These are phyloP conservation scores for Drosophila ustulata DNA, from an alignment of 2,888 invertebrate species.

Conservation along the genomic window DNA sequence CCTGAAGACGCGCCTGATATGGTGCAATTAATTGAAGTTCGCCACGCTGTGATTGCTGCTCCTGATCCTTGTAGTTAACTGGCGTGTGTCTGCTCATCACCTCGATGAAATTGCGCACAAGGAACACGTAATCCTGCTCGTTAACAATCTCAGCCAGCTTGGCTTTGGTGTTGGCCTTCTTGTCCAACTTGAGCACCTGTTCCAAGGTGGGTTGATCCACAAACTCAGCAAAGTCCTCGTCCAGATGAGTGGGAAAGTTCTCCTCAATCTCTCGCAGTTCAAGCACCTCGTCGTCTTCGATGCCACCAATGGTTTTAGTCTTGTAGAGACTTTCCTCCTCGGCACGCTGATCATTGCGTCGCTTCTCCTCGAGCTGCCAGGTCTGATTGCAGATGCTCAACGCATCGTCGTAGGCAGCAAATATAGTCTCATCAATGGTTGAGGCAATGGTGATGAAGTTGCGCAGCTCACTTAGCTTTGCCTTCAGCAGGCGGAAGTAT, in stretches of 20 bases:
- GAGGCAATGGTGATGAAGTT: conserved; percentile 88
- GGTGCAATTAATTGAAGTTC: conserved; percentile 67
- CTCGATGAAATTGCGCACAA: conserved; percentile 80
- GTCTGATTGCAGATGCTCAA: conserved; percentile 88
- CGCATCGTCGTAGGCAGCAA: conserved; percentile 86
- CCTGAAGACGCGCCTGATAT: conserved; percentile 78
- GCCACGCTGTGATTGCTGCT: conserved; percentile 2
- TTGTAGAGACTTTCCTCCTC: conserved; percentile 92
- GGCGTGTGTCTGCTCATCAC: conserved; percentile 79
- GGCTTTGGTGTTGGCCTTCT: conserved; percentile 71
- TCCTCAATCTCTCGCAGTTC: conserved; percentile 88
- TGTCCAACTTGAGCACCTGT: conserved; percentile 82
- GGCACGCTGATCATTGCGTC: conserved; percentile 88
- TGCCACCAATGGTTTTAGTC: conserved; percentile 89
- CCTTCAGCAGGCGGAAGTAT: conserved; percentile 87
- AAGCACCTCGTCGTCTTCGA: conserved; percentile 89
- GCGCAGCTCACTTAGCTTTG: conserved; percentile 89
- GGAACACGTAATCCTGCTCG: conserved; percentile 80
- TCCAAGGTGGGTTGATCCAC: conserved; percentile 86
- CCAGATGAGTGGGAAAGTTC: conserved; percentile 89
- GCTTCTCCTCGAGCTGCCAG: conserved; percentile 92
- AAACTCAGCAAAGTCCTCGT: conserved; percentile 90
- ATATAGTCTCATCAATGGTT: conserved; percentile 85
- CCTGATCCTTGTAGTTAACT: conserved; percentile 67
- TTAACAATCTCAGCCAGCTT: conserved; percentile 71